Base-by-base conservation (phyloP, 30 jellyfish, hydroid and myxozoan genomes). In the Nemopilema nomurai region DNA sequence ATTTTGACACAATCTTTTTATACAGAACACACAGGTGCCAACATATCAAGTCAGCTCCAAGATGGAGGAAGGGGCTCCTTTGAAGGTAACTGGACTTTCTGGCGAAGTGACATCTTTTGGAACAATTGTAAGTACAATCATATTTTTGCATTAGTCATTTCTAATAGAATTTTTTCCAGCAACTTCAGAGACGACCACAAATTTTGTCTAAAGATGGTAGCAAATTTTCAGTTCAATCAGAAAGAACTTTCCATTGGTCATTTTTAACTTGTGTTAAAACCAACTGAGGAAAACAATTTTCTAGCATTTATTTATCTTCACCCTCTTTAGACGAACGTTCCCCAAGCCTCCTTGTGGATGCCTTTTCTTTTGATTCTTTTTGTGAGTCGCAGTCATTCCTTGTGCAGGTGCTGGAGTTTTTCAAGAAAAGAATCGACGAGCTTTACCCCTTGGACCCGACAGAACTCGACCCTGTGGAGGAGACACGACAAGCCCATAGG, bases 401-500 rank as follows among this genome's bases (percentile, higher is more conserved):
- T 62, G 52, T 33, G 27, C 68, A 84, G 96, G 90, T 87, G n/a
- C 19, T 76, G 1, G 87, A 87, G 25, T 87, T 87, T 66, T 79
- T 87, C 84, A 79, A 87, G 83, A 72, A 79, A 50, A 79, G 96
- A 79, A 87, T 87, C 0, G 89, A 82, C 0, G 80, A 69, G 50
- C 81, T 87, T 9, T 87, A 87, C 52, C 96, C 96, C 16, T 41
- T 87, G 70, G 96, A 87, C 26, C 79, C 96, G 25, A 72, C 87
- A 6, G 86, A 62, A 17, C 96, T 79, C 22, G 89, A 87, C 49
- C 81, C 76, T 0, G 87, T 87, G 1, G 88, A 87, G 71, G 96
- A 87, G 76, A 69, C 87, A 78, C 62, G 86, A 29, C 90, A 87
- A 70, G 90, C 96, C 1, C 96, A 87, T 67, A 77, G 90, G 82